Conservation (phyloP, 2,797 vertebrate species). For the Tokudaia muenninki region DNA sequence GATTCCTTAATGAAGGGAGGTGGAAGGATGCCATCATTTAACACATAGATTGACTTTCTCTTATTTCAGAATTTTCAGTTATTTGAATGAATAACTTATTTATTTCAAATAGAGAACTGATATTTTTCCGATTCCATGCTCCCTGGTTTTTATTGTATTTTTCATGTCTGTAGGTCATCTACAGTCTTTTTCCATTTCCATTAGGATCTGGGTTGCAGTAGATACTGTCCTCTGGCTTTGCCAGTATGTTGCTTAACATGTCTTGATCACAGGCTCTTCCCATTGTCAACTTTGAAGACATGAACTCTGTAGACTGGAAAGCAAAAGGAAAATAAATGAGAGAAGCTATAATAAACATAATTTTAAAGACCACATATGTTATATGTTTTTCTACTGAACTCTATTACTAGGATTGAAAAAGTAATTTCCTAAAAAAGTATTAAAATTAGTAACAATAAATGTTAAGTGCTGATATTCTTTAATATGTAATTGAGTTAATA, state of each 20-base stretch:
- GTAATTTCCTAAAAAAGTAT: neutral
- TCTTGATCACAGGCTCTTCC: neutral
- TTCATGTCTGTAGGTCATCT: neutral
- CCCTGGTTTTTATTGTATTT: neutral
- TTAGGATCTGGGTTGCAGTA: neutral
- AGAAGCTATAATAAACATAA: neutral
- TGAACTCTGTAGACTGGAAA: neutral
- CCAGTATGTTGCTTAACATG: neutral
- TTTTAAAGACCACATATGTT: neutral
- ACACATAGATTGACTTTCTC: neutral
- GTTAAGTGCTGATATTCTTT: neutral
- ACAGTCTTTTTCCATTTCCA: neutral
- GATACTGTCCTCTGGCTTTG: neutral
- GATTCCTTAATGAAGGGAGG: neutral
- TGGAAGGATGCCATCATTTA: neutral
- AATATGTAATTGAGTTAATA: neutral
- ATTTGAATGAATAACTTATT: neutral
- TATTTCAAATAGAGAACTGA: neutral
- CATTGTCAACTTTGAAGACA: neutral
- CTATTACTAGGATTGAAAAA: conserved; percentile 14
- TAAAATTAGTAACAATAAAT: conserved; percentile 11
- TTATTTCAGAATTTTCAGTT: neutral
- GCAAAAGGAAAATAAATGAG: neutral
- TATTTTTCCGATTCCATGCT: neutral
- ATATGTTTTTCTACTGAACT: neutral